Evolutionary conservation across 2,113 vertebrate genomes (phyloP).

Genomic region (Microtus montanus): DNA sequence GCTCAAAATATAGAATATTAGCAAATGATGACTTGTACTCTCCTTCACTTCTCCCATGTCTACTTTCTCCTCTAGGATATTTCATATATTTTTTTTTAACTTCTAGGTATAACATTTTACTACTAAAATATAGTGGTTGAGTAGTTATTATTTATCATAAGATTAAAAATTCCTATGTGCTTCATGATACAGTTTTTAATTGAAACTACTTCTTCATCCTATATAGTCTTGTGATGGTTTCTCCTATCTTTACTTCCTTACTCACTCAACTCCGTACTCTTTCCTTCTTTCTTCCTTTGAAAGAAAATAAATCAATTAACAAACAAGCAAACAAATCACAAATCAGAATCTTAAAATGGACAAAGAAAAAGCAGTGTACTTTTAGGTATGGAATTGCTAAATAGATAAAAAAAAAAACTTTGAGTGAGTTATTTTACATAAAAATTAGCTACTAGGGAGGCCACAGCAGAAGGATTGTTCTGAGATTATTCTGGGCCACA

Average conservation of each 20-base stretch:
- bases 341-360: not conserved
- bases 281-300: not conserved
- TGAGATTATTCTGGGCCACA: not conserved
- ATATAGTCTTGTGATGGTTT: not conserved
- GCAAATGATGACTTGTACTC: not conserved
- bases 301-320: not conserved
- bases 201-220: not conserved
- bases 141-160: not conserved
- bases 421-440: not conserved
- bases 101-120: not conserved
- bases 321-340: not conserved
- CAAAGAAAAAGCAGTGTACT: not conserved
- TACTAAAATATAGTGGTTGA: not conserved
- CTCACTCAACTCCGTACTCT: not conserved
- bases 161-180: not conserved
- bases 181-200: not conserved
- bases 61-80: not conserved
- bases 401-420: not conserved
- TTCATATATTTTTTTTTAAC: not conserved
- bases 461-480: too few relatives aligned
- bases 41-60: not conserved
- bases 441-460: not conserved
- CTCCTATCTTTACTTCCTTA: not conserved
- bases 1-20: not conserved
- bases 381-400: not conserved